Conservation (phyloP, 2,888 invertebrate species). For the Drosophila austrosaltans region DNA sequence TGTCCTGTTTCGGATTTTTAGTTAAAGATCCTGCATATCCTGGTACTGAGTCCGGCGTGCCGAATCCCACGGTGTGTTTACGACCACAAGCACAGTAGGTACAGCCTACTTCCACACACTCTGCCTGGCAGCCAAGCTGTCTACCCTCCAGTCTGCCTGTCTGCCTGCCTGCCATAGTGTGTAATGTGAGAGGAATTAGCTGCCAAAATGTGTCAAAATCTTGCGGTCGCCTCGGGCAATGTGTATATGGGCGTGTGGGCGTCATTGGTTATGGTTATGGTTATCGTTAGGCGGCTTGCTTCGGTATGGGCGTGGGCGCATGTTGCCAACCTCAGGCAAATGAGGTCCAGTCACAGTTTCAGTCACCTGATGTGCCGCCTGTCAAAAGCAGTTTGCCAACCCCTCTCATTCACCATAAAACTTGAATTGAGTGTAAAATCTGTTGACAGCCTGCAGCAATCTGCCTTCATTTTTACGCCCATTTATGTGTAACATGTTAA, state of each 20-base stretch:
- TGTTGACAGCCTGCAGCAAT: constrained; percentile 64
- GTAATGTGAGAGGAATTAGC: constrained; percentile 56
- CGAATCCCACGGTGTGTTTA: constrained; percentile 84
- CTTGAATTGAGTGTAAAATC: constrained; percentile 45
- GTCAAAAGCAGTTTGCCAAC: constrained; percentile 56
- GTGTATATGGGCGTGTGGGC: constrained; percentile 34
- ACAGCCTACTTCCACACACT: constrained; percentile 24
- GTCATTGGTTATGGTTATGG: constrained; percentile 1
- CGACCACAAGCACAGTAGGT: constrained; percentile 83
- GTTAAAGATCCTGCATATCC: neutral
- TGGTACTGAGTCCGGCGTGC: constrained; percentile 39
- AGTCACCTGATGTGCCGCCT: constrained; percentile 56
- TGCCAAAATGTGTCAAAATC: constrained; percentile 66
- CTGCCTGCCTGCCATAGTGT: constrained; percentile 5
- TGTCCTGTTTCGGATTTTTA: neutral
- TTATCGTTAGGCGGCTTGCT: constrained; percentile 4
- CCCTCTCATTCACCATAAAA: constrained; percentile 5
- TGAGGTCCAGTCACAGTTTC: constrained; percentile 52
- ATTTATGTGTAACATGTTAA: neutral
- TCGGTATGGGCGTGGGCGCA: constrained; percentile 34
- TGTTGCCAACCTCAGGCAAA: constrained; percentile 58
- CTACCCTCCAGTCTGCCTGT: neutral
- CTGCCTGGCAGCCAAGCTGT: neutral
- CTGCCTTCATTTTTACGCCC: constrained; percentile 53
- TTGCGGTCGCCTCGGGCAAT: constrained; percentile 51